Base-by-base conservation (phyloP, 2,797 vertebrate species). In the Danio choprae region DNA sequence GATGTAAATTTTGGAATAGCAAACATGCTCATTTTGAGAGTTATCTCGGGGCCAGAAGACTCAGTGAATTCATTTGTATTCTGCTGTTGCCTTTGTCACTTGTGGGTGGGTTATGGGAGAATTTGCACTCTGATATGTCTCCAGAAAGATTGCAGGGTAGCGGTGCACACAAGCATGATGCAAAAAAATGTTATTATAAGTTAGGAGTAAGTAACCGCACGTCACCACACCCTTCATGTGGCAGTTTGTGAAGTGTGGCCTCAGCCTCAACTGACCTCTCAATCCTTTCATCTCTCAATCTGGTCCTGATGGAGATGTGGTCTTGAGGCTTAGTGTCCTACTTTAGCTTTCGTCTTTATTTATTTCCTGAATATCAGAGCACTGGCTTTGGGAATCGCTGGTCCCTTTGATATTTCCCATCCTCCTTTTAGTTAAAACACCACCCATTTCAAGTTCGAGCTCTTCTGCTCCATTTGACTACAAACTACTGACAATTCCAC, bases 271-370 rank as follows among this genome's bases (percentile, higher is more conserved):
- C 50, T 69, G 48, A 59, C 81, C 77, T 53, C 67, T 74, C 64
- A 36, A 55, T 58, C 70, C 38, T 81, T 85, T 67, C 79, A 48
- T 79, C 59, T 71, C 56, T 36, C n/a, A 44, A 6, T 71, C 67
- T 62, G 50, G 22, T 75, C 77, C 69, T 65, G 64, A 43, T 74
- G 60, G 43, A 53, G 56, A 51, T 46, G 50, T 12, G 12, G 62
- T 71, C 41, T 83, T 77, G 68, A 84, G 58, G 64, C 81, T 82
- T 82, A 71, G 13, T 81, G 78, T 60, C 75, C 71, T 81, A 79
- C 74, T 84, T 84, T 73, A 44, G 51, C 16, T 18, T 74, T 43
- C 41, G 56, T 72, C 53, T 84, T 71, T 68, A 73, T 77, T 72
- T 81, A 73, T 81, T 81, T 81, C 58, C 44, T 68, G 73, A 16